phyloP scores from a whole-genome alignment of 1,140 invertebrate genomes.

The Phortica variegata region DNA sequence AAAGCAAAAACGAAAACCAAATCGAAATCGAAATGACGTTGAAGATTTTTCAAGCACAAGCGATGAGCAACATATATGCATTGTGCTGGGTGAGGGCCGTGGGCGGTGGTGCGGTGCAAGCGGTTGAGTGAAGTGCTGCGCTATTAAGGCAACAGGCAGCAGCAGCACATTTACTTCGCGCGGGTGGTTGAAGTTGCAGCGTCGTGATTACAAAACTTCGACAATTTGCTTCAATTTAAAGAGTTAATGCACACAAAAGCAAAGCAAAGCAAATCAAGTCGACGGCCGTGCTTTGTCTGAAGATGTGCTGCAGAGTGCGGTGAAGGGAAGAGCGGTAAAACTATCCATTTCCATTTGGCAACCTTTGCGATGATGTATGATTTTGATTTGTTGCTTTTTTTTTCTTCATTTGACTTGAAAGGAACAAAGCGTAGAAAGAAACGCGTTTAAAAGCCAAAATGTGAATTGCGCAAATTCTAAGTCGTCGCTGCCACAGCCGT shows the following conservation, averaged over 20 bases:
- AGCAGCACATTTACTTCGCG: background rate
- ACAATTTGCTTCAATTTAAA: constrained; percentile 39
- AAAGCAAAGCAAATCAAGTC: background rate
- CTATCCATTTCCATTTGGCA: constrained; percentile 25
- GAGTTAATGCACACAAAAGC: background rate
- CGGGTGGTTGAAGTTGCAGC: background rate
- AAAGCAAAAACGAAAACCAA: background rate
- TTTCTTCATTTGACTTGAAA: too few species aligned
- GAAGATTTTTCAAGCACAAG: background rate
- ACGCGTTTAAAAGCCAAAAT: too few species aligned
- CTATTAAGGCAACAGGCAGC: too few species aligned
- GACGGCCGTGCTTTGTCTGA: background rate
- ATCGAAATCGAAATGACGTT: background rate
- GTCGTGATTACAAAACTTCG: constrained; percentile 37
- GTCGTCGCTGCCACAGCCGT: too few species aligned
- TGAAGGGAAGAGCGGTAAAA: constrained; percentile 2
- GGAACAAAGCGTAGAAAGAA: too few species aligned
- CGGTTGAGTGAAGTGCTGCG: too few species aligned
- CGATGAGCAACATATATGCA: background rate
- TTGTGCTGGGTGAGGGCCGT: background rate
- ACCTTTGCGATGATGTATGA: constrained; percentile 41
- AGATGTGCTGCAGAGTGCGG: background rate
- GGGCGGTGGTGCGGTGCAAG: too few species aligned
- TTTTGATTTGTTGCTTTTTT: constrained; percentile 14
- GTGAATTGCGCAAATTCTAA: constrained; percentile 21